Evolutionary conservation across 2,113 vertebrate species (phyloP).

Genomic region (Verasper variegatus): DNA sequence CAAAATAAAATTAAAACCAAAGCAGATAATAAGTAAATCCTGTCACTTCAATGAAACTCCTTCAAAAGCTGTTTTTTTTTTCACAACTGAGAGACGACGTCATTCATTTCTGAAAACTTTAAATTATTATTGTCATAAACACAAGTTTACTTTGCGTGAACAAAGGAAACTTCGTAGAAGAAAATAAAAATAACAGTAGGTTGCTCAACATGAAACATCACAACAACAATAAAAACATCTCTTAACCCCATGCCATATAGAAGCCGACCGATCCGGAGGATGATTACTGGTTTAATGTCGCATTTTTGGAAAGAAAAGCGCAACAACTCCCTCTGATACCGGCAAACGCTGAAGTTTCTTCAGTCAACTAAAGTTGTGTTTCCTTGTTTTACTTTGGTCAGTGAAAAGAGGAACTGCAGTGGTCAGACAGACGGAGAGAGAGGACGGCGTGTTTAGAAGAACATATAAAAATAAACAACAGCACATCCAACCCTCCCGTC

Average conservation of each 20-base stretch:
- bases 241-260: constrained; percentile 71
- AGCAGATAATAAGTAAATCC: constrained; percentile 13
- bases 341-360: constrained; percentile 72
- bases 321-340: constrained; percentile 38
- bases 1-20: constrained; percentile 31
- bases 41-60: constrained; percentile 15
- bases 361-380: constrained; percentile 53
- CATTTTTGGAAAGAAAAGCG: constrained; percentile 48
- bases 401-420: constrained; percentile 64
- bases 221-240: constrained; percentile 69
- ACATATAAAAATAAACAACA: constrained; percentile 37
- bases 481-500: constrained; percentile 32
- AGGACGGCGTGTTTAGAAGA: constrained; percentile 37
- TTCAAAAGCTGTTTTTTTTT: constrained; percentile 7
- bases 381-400: constrained; percentile 79
- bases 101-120: neutral
- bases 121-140: neutral
- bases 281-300: constrained; percentile 16
- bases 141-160: constrained; percentile 7
- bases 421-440: constrained; percentile 51
- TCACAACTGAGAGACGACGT: neutral
- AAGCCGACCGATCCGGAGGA: constrained; percentile 15
- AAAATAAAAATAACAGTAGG: constrained; percentile 23
- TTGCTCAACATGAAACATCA: constrained; percentile 71
- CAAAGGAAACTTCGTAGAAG: neutral